phyloP scores from a whole-genome alignment of 2,113 vertebrate genomes.

The Cebidichthys violaceus region DNA sequence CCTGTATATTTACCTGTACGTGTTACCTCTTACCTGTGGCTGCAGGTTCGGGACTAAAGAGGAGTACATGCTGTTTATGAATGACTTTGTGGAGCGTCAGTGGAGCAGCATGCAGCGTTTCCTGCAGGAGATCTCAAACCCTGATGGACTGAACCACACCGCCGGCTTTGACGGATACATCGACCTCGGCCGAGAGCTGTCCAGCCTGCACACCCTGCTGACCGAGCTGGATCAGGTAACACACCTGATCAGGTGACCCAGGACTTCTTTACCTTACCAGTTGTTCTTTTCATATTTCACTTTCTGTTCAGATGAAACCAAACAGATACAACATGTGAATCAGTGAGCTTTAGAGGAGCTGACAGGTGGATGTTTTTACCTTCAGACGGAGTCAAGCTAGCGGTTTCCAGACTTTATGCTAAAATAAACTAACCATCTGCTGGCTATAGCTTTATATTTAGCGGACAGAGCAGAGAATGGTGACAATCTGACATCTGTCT shows the following conservation, averaged over 20 bases:
- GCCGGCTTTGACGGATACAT: slow-evolving; percentile 98
- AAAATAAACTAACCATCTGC: not conserved
- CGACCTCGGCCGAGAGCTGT: slow-evolving; percentile 94
- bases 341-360: not conserved
- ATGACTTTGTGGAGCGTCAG: slow-evolving; percentile 95
- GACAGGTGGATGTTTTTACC: too few relatives aligned
- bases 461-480: not conserved
- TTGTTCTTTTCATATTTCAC: too few relatives aligned
- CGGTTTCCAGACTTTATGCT: not conserved
- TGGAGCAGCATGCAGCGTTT: slow-evolving; percentile 99
- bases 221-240: slow-evolving; percentile 96
- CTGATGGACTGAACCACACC: slow-evolving; percentile 93
- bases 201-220: slow-evolving; percentile 91
- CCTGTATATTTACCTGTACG: not conserved
- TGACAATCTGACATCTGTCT: not conserved
- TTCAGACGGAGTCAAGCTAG: not conserved
- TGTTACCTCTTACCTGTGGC: not conserved
- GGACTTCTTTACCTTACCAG: too few relatives aligned
- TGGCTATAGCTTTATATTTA: not conserved
- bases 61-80: slow-evolving; percentile 99
- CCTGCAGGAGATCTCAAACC: slow-evolving; percentile 96
- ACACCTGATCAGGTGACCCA: not conserved
- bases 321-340: too few relatives aligned
- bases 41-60: slow-evolving; percentile 96
- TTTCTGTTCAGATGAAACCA: too few relatives aligned